Percentiles rank a stretch among this genome's conserved stretches.
These are phyloP conservation scores for Apomyelois bistriatella DNA, from an alignment of 2,888 invertebrate genomes.

Conservation along the genomic window DNA sequence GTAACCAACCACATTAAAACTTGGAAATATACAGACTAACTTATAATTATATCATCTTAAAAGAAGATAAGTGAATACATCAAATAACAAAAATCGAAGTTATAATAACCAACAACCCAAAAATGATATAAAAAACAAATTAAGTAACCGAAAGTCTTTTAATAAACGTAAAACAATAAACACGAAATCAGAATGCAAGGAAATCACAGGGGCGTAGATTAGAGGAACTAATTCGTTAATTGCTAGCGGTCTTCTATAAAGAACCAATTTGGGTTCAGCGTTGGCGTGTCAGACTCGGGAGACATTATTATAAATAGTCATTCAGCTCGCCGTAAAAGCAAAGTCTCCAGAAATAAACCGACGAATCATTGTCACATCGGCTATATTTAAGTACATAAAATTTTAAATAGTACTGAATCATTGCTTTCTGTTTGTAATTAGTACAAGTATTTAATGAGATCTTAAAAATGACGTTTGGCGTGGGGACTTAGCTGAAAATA, in stretches of 20 bases:
- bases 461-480: too few species aligned
- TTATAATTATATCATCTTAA: too few species aligned
- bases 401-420: too few species aligned
- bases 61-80: too few species aligned
- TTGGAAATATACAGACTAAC: too few species aligned
- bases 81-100: too few species aligned
- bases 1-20: too few species aligned
- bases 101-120: not conserved
- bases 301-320: conserved; percentile 47
- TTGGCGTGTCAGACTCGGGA: conserved; percentile 30
- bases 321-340: conserved; percentile 43
- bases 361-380: not conserved
- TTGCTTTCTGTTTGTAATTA: too few species aligned
- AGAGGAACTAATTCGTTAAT: conserved; percentile 55
- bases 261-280: conserved; percentile 35
- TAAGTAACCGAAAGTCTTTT: too few species aligned
- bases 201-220: conserved; percentile 37
- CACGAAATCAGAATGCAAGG: conserved; percentile 28
- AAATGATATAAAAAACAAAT: not conserved
- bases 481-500: too few species aligned
- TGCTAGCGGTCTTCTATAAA: conserved; percentile 32
- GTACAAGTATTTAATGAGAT: too few species aligned
- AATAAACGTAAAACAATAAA: conserved; percentile 12
- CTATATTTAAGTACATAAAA: not conserved
- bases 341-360: conserved; percentile 24